Evolutionary conservation across 30 jellyfish, hydroid and myxozoan genomes (phyloP), one percentile per base, ranked within the genome.

Genomic region (Pseudorhiza aurosa): DNA sequence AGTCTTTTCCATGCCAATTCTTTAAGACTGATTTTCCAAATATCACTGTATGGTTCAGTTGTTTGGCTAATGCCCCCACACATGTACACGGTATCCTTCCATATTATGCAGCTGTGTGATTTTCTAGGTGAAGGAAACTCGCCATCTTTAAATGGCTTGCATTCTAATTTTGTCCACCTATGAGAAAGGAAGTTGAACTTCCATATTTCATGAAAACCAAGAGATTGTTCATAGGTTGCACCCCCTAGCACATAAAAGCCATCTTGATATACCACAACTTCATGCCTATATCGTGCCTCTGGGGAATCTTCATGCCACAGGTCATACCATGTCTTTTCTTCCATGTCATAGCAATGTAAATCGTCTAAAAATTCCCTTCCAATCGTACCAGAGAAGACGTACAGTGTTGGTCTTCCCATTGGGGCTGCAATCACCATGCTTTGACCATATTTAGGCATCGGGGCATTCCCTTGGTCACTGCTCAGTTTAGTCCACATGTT

Each of bases 161-260:
- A 75, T 36, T 45, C 75, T 32, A 56, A n/a, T 30, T 32, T 56
- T 7, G 28, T 25, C 96, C 96, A 87, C 22, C 29, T 46, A 30
- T 71, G 85, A 0, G 85, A 15, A 7, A 64, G 9, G 35, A 68
- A 77, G 45, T 40, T 60, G 72, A 87, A 87, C 17, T 56, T 25
- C 67, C 67, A 67, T n/a, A 77, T 32, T 18, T 57, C 72, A 68
- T 83, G 77, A 51, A 82, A 82, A 37, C 81, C 85, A 72, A 79
- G 58, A 14, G 81, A 29, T 1, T 42, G 59, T 0, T 31, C 28
- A 36, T 33, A 71, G 0, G 55, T 46, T 22, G 85, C 77, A 2
- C 97, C 97, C 10, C 97, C 97, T 82, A 90, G 55, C 24, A 83
- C 82, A 60, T 68, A 90, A 33, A 77, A 83, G 29, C 45, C 24